A percentile compares a stretch with the other conserved stretches of the same genome.
Conservation (phyloP, 2,888 invertebrate species). For the Lysandra bellargus region DNA sequence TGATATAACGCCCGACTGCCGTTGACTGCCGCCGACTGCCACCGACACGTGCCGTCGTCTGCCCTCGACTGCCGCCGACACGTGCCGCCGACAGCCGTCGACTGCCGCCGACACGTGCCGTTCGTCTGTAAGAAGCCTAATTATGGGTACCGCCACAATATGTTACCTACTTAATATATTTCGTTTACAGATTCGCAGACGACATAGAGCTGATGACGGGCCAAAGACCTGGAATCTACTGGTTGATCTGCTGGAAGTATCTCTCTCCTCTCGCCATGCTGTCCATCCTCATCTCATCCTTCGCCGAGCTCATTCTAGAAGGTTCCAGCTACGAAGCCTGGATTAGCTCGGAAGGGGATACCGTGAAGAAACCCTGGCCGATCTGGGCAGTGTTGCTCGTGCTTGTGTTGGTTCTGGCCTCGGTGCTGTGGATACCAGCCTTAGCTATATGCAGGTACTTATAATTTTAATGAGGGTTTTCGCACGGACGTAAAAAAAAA, state of each 20-base stretch:
- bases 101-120: no score
- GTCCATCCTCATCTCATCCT: constrained; percentile 90
- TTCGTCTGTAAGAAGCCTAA: no score
- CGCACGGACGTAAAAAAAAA: no score
- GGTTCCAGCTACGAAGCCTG: constrained; percentile 94
- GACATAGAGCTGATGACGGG: constrained; percentile 98
- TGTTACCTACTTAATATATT: not conserved
- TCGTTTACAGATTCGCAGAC: constrained; percentile 88
- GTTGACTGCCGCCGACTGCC: no score
- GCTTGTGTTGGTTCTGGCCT: constrained; percentile 86
- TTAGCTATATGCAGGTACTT: constrained; percentile 88
- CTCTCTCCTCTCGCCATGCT: constrained; percentile 94
- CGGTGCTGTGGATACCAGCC: constrained; percentile 93
- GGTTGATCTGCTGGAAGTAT: constrained; percentile 97
- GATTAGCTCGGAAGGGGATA: constrained; percentile 86
- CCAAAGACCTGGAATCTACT: constrained; percentile 91
- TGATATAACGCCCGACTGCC: no score
- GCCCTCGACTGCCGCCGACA: no score
- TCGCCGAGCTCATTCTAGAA: constrained; percentile 88
- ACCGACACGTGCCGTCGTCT: no score
- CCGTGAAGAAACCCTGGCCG: constrained; percentile 91
- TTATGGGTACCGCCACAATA: no score
- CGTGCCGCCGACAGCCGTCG: no score
- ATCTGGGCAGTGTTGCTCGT: constrained; percentile 90
- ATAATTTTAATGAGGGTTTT: no score